Base-by-base conservation (phyloP, 2,888 invertebrate genomes). In the Scaptomyza parva region DNA sequence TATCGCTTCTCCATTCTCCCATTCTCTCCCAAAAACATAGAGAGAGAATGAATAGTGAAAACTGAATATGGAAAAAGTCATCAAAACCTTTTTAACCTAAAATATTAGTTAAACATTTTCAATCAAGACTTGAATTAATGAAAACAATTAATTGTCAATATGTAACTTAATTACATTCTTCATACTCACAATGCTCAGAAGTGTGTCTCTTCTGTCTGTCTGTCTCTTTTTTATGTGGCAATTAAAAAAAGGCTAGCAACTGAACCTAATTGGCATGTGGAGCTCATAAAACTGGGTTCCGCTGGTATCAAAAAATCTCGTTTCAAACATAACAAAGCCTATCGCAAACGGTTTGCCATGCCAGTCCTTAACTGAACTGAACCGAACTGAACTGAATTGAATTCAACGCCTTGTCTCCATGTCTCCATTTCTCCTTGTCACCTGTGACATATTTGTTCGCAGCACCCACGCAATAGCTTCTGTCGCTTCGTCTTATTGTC, bases 181-280 rank as follows among this genome's bases (percentile, higher is more conserved):
- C n/a, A n/a, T n/a, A n/a, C n/a, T n/a, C n/a, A n/a, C n/a, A n/a
- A n/a, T 14, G 41, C 22, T 14, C 1, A n/a, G 3, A n/a, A n/a
- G 41, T 24, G 41, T 14, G 14, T 26, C 14, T 14, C 5, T 6
- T 24, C 24, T 24, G 1, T 24, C 28, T 22, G 14, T 2, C 20
- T 22, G 14, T 2, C 20, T 22, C 14, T 1, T 12, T n/a, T 30
- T 22, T 43, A 3, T 35, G 17, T 18, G 40, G n/a, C 40, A 18
- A 35, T 28, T 35, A 70, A 67, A 62, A 70, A 67, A 62, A 55
- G 53, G 48, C 62, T 57, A 24, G 35, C 60, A 52, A 26, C 39
- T 57, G 43, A 33, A 24, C 20, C 57, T 58, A 71, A 71, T 62
- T 67, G 71, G 47, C 67, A 58, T 54, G 50, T 62, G 47, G 39